Conservation (phyloP, 2,888 invertebrate genomes). For the Bimastos eiseni region DNA sequence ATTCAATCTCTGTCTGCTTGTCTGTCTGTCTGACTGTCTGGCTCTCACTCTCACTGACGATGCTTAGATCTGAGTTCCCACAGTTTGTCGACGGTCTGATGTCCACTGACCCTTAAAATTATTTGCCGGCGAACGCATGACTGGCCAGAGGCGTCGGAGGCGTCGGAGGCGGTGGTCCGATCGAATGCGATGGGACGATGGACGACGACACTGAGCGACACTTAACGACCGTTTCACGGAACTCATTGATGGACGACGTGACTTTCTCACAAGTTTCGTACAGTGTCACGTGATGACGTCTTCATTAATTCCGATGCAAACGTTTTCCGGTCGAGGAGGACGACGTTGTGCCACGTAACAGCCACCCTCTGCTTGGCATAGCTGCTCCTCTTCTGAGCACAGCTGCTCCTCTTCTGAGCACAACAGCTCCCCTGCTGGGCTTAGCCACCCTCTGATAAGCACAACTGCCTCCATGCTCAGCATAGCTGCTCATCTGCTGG, state of each 20-base stretch:
- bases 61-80: background rate
- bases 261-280: background rate
- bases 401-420: too few relatives aligned
- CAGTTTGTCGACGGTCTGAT: background rate
- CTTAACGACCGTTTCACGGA: slow-evolving; percentile 24
- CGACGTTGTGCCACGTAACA: background rate
- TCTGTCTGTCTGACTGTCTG: background rate
- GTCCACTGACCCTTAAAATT: slow-evolving; percentile 23
- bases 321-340: slow-evolving; percentile 3
- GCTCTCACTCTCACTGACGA: background rate
- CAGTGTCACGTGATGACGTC: background rate
- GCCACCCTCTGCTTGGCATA: too few relatives aligned
- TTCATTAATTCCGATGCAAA: background rate
- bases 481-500: too few relatives aligned
- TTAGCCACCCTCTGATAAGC: too few relatives aligned
- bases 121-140: background rate
- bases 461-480: too few relatives aligned
- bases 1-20: background rate
- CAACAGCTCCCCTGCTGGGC: too few relatives aligned
- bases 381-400: too few relatives aligned
- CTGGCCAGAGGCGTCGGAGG: background rate
- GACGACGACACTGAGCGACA: background rate
- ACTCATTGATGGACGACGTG: background rate
- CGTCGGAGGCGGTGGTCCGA: background rate
- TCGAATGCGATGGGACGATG: background rate